These are phyloP conservation scores for Nomada lathburiana DNA, from an alignment of 2,888 invertebrate species.

Conservation along the genomic window DNA sequence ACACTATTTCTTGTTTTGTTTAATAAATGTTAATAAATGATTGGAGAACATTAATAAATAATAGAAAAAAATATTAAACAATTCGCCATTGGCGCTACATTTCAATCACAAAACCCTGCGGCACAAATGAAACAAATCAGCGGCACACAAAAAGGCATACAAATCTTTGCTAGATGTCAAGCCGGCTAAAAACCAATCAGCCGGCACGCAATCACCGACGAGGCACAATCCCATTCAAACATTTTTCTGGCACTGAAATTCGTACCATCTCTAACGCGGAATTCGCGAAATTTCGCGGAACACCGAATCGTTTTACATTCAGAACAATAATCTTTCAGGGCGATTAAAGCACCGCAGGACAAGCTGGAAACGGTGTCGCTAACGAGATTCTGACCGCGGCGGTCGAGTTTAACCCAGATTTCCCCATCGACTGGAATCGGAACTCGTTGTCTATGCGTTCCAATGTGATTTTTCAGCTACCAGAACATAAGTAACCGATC, in stretches of 20 bases:
- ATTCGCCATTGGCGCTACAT: not conserved
- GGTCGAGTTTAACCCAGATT: constrained; percentile 35
- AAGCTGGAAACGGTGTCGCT: constrained; percentile 35
- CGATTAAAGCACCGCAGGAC: constrained; percentile 45
- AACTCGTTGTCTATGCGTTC: constrained; percentile 13
- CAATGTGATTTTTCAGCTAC: constrained; percentile 9
- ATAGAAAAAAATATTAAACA: too few species aligned
- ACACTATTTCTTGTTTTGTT: too few species aligned
- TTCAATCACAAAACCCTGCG: not conserved
- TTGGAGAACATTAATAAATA: too few species aligned
- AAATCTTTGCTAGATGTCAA: too few species aligned
- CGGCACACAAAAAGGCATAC: too few species aligned
- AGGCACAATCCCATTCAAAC: not conserved
- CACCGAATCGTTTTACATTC: not conserved
- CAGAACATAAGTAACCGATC: constrained; percentile 9
- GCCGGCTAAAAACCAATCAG: too few species aligned
- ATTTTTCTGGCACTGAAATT: not conserved
- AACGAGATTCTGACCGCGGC: constrained; percentile 46
- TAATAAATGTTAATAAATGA: too few species aligned
- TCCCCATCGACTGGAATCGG: constrained; percentile 29
- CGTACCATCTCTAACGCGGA: not conserved
- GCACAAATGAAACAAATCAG: not conserved
- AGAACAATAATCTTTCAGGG: constrained; percentile 27
- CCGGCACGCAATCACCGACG: not conserved
- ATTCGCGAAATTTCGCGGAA: not conserved